These are phyloP conservation scores for Dolichopus griseipennis DNA, from an alignment of 2,888 invertebrate genomes.

Conservation along the genomic window DNA sequence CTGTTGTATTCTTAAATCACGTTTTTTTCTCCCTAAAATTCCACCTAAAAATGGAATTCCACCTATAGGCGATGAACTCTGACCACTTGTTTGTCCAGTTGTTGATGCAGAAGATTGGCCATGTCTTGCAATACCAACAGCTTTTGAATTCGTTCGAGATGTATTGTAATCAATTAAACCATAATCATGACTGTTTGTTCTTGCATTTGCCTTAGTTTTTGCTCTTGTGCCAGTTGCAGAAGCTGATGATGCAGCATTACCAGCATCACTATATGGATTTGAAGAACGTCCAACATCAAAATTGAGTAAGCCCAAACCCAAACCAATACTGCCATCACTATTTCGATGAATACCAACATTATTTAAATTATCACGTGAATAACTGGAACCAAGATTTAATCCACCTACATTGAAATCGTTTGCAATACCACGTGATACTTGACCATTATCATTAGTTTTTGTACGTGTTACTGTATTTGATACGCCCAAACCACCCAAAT, in stretches of 20 bases:
- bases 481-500: constrained; percentile 34
- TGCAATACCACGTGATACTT: constrained; percentile 26
- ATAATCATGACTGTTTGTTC: neutral
- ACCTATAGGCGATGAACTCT: neutral
- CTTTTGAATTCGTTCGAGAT: neutral
- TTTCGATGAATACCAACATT: constrained; percentile 33
- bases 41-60: neutral
- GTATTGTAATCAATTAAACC: neutral
- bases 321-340: constrained; percentile 30
- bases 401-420: constrained; percentile 35
- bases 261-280: constrained; percentile 26
- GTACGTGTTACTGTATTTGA: constrained; percentile 35
- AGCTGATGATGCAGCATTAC: constrained; percentile 28
- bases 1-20: neutral
- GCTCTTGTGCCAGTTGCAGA: constrained; percentile 29
- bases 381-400: constrained; percentile 33
- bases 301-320: constrained; percentile 34
- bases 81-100: neutral
- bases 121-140: neutral
- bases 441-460: constrained; percentile 30
- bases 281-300: constrained; percentile 31
- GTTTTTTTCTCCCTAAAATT: constrained; percentile 2
- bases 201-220: constrained; percentile 22
- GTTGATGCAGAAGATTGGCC: neutral
- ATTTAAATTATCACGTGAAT: constrained; percentile 32